phyloP scores from a whole-genome alignment of 2,888 invertebrate genomes.

The Dasysyrphus tricinctus region DNA sequence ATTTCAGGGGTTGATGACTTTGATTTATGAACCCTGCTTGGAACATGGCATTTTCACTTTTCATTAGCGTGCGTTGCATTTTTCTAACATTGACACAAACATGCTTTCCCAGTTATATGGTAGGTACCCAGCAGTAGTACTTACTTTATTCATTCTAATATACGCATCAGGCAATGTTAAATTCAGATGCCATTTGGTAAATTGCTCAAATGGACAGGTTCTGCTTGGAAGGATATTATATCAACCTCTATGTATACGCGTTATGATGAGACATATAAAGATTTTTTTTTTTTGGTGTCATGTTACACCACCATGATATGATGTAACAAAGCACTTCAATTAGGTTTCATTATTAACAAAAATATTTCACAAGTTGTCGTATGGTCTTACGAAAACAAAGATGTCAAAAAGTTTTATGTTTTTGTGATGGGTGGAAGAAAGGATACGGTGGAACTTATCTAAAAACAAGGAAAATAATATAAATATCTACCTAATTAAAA shows the following conservation, averaged over 20 bases:
- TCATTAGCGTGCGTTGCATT: slow-evolving; percentile 74
- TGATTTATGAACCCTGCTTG: slow-evolving; percentile 72
- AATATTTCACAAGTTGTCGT: slow-evolving; percentile 9
- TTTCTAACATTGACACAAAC: slow-evolving; percentile 52
- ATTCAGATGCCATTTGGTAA: slow-evolving; percentile 68
- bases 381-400: slow-evolving; percentile 10
- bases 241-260: neutral
- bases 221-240: slow-evolving; percentile 37
- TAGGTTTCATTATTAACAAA: slow-evolving; percentile 51
- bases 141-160: neutral
- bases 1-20: slow-evolving; percentile 76
- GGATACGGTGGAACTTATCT: neutral
- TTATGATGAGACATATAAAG: neutral
- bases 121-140: neutral
- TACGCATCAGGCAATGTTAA: slow-evolving; percentile 35
- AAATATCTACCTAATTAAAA: too few species aligned
- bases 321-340: slow-evolving; percentile 58
- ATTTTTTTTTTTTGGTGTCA: slow-evolving; percentile 40
- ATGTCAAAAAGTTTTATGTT: slow-evolving; percentile 1
- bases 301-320: slow-evolving; percentile 57
- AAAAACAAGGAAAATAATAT: neutral
- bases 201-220: slow-evolving; percentile 70
- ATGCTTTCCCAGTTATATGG: slow-evolving; percentile 17
- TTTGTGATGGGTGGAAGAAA: neutral
- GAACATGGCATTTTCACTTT: slow-evolving; percentile 75